Conservation (phyloP, 2,113 vertebrate species). For the Lathamus discolor region DNA sequence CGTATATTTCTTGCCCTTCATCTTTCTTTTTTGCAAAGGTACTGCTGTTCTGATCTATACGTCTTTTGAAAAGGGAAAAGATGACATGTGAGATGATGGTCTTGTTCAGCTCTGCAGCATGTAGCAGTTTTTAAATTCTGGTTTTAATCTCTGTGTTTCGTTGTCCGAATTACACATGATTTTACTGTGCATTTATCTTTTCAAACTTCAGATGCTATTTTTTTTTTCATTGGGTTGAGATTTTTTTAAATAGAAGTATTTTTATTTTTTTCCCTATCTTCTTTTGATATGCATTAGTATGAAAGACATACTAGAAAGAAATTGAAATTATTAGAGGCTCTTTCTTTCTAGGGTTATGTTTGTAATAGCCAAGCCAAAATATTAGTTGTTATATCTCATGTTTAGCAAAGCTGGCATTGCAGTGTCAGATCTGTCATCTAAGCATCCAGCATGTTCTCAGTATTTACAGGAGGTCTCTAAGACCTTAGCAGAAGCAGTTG, state of each 20-base stretch:
- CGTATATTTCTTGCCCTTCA: neutral
- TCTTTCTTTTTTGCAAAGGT: neutral
- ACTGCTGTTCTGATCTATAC: neutral
- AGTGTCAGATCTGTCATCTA: neutral
- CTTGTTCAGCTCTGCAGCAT: neutral
- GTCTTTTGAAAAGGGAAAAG: neutral
- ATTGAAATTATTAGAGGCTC: neutral
- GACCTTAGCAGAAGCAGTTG: neutral
- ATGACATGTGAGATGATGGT: neutral
- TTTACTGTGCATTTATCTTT: neutral
- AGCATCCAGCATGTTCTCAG: neutral
- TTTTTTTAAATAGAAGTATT: neutral
- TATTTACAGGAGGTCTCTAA: neutral
- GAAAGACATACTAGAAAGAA: neutral
- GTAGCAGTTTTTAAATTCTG: neutral
- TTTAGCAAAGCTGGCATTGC: neutral
- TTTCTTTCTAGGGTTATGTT: neutral
- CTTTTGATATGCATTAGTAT: neutral
- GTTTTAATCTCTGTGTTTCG: neutral
- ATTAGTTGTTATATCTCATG: neutral
- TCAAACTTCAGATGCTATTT: neutral
- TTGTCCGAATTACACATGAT: neutral
- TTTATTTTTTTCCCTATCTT: rapidly evolving
- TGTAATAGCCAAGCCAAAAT: neutral
- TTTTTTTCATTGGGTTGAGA: neutral